Evolutionary conservation across 1,140 invertebrate genomes (phyloP).

Genomic region (Wiebesia pumilae): DNA sequence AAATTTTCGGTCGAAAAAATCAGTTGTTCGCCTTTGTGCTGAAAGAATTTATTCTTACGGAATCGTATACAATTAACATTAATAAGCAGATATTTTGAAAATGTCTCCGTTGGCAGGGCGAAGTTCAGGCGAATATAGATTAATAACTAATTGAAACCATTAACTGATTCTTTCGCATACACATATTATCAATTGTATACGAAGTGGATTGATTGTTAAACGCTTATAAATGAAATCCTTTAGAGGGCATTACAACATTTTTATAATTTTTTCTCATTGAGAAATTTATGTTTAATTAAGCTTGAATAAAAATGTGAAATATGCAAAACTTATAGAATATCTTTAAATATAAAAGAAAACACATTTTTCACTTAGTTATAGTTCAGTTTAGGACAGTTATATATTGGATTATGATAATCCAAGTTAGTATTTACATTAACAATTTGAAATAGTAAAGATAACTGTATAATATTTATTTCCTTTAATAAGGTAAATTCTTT

Average conservation of each 20-base stretch:
- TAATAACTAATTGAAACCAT: slow-evolving; percentile 17
- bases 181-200: neutral
- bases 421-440: too few species aligned
- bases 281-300: too few species aligned
- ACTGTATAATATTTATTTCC: too few species aligned
- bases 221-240: neutral
- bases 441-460: too few species aligned
- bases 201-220: neutral
- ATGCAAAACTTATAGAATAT: too few species aligned
- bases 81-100: neutral
- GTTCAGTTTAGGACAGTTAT: too few species aligned
- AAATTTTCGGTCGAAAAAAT: neutral
- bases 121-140: slow-evolving; percentile 9
- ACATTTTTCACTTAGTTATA: too few species aligned
- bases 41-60: neutral
- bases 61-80: neutral
- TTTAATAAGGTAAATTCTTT: too few species aligned
- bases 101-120: neutral
- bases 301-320: too few species aligned
- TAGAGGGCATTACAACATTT: neutral
- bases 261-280: neutral
- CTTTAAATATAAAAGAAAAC: too few species aligned
- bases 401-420: too few species aligned
- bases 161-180: neutral
- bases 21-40: neutral